Evolutionary conservation across 1,140 invertebrate genomes (phyloP).

Genomic region (Polypedilum vanderplanki): DNA sequence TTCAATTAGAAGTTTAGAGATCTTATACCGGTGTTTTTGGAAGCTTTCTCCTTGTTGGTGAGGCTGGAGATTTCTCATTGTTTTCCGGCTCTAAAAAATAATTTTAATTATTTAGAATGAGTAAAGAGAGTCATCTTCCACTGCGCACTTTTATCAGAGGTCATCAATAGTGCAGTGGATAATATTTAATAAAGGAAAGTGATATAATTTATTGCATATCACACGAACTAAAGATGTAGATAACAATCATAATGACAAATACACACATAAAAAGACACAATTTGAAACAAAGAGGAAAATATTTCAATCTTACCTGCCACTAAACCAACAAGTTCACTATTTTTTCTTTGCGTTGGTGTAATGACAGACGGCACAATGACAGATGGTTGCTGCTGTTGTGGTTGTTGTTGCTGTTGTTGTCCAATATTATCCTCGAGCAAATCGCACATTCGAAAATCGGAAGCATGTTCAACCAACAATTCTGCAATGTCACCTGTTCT

Average conservation of each 20-base stretch:
- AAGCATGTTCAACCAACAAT: slow-evolving; percentile 69
- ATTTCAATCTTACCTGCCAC: slow-evolving; percentile 40
- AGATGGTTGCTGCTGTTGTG: slow-evolving; percentile 37
- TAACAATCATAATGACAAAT: neutral
- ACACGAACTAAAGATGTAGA: neutral
- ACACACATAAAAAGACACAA: slow-evolving; percentile 1
- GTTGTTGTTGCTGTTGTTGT: slow-evolving; percentile 39
- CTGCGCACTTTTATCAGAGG: too few relatives aligned
- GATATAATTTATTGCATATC: too few relatives aligned
- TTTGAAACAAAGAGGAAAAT: slow-evolving; percentile 23
- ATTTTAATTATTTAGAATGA: too few relatives aligned
- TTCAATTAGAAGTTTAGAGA: too few relatives aligned
- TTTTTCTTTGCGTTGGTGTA: slow-evolving; percentile 37
- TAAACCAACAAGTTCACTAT: slow-evolving; percentile 41
- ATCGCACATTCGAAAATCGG: slow-evolving; percentile 62
- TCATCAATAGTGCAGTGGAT: too few relatives aligned
- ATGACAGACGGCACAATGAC: neutral
- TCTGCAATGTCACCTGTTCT: slow-evolving; percentile 72
- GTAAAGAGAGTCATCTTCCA: too few relatives aligned
- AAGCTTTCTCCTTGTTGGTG: slow-evolving; percentile 82
- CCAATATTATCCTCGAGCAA: slow-evolving; percentile 49
- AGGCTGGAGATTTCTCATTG: slow-evolving; percentile 72
- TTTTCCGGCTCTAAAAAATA: slow-evolving; percentile 44
- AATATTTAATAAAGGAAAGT: too few relatives aligned
- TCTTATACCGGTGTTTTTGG: slow-evolving; percentile 89